Percentiles rank a stretch among this genome's conserved stretches.
These are phyloP conservation scores for Fulmarus glacialis DNA, from an alignment of 2,113 vertebrate genomes.

Conservation along the genomic window DNA sequence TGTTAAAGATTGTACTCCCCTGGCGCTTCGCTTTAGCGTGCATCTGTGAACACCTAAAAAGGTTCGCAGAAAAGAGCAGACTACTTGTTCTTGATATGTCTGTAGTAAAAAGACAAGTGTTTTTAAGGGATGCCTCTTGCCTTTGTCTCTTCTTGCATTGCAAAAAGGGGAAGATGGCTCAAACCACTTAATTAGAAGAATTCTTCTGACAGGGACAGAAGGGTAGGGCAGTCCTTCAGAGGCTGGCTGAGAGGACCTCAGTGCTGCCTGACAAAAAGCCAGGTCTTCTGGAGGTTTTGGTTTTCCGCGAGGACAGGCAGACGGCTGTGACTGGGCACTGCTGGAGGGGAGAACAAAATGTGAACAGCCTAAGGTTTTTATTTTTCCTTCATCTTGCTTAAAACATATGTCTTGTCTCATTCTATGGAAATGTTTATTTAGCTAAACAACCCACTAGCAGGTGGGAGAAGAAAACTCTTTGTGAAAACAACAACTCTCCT, in stretches of 20 bases:
- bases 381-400: background rate
- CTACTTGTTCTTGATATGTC: background rate
- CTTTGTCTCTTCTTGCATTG: background rate
- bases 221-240: background rate
- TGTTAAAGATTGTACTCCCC: accelerated
- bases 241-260: background rate
- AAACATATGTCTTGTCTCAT: background rate
- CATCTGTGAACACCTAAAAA: background rate
- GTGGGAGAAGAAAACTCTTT: slow-evolving; percentile 2
- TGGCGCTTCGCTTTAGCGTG: accelerated
- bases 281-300: background rate
- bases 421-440: background rate
- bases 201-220: background rate
- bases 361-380: background rate
- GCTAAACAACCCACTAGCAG: background rate
- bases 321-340: background rate
- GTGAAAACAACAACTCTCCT: background rate
- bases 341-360: background rate
- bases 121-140: background rate
- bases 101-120: background rate
- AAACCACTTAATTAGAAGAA: background rate
- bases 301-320: background rate
- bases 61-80: background rate
- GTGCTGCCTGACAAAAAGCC: background rate
- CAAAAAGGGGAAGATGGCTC: background rate